Evolutionary conservation across 2,797 vertebrate species (phyloP), one percentile per base, ranked within the genome.

Genomic region (Crocidura indochinensis): DNA sequence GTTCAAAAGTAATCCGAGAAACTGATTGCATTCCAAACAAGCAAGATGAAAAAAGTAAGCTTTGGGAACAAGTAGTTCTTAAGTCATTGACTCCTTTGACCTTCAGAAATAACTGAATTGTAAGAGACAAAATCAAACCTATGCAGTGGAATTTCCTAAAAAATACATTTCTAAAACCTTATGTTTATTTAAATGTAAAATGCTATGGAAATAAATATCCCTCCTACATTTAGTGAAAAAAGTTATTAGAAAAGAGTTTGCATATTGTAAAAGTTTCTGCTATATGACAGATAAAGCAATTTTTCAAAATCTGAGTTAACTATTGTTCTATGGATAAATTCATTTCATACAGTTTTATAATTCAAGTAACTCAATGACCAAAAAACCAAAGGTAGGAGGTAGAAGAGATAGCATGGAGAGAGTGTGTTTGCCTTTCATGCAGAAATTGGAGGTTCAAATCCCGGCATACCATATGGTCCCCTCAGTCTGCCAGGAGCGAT

Each of bases 1-100:
- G 38, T 87, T 95, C 74, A 93, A 91, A 95, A 90, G 86, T 84
- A 94, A 93, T 81, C 81, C 4, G 1, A 75, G 69, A 26, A 27
- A 20, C 86, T 81, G 6, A 71, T 71, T 87, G 84, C 71, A 82
- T 94, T 95, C 60, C 78, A 84, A 78, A 92, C 46, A 92, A 89
- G 67, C 11, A 87, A 84, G 46, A 93, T 91, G 68, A 91, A 90
- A 2, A 92, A 79, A 60, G 47, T 9, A 71, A 84, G 29, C 49
- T 6, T 3, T 17, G 62, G 53, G 46, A 92, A 10, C 77, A 84
- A 73, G 26, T 2, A 81, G 77, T 83, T 88, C 46, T 92, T 76
- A 77, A 82, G 38, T 31, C 29, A 82, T 62, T 90, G 74, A 90
- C 74, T 90, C 74, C 49, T 80, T 26, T 91, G 90, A 90, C 92